Evolutionary conservation across 2,797 vertebrate species (phyloP).

Genomic region (Schizopygopsis malacanthus): DNA sequence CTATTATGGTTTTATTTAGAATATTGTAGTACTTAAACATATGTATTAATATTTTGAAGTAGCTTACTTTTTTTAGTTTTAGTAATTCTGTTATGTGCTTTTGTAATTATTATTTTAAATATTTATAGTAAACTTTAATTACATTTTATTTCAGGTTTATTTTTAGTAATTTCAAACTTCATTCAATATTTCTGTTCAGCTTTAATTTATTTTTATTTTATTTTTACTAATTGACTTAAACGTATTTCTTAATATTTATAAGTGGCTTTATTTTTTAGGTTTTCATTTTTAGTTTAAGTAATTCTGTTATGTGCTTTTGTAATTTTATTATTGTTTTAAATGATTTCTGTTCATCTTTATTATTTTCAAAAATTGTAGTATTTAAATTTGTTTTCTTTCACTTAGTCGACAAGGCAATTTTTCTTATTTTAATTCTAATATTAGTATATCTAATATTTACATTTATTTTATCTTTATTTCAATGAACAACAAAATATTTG

Average conservation of each 20-base stretch:
- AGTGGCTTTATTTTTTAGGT: background rate
- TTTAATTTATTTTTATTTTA: background rate
- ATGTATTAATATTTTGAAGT: background rate
- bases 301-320: background rate
- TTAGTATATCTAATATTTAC: background rate
- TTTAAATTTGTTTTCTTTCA: background rate
- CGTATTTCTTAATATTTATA: background rate
- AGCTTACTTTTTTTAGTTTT: background rate
- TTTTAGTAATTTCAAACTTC: background rate
- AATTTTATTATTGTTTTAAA: background rate
- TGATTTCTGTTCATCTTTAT: background rate
- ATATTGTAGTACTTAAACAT: background rate
- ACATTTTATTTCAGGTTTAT: background rate
- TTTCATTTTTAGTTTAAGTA: background rate
- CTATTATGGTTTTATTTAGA: background rate
- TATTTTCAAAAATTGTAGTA: background rate
- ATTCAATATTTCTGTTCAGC: background rate
- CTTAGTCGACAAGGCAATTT: background rate
- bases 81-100: background rate
- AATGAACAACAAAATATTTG: background rate
- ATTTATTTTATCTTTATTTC: background rate
- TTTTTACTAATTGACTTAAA: background rate
- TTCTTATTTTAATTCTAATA: background rate
- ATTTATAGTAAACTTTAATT: background rate
- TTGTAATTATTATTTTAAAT: background rate